phyloP scores from a whole-genome alignment of 2,113 vertebrate species.

The Rhinolophus ferrumequinum region DNA sequence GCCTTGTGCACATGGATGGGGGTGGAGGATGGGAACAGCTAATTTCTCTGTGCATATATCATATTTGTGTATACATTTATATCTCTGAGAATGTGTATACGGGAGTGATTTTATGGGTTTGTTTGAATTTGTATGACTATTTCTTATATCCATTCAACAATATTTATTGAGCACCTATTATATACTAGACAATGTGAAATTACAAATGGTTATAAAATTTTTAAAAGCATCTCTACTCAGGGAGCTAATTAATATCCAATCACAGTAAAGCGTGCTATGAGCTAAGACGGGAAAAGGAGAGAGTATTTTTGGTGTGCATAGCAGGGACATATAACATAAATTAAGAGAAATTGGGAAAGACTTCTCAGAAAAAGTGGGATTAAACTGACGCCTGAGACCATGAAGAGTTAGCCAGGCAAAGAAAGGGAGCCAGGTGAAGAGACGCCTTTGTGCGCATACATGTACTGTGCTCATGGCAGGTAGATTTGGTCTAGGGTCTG shows the following conservation, averaged over 20 bases:
- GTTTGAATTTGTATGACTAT: not conserved
- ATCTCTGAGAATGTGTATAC: not conserved
- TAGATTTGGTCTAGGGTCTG: not conserved
- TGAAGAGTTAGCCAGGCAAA: not conserved
- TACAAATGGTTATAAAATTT: not conserved
- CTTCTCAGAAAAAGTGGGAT: not conserved
- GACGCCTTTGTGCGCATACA: not conserved
- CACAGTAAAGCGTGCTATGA: not conserved
- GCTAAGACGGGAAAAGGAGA: not conserved
- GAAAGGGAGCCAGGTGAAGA: not conserved
- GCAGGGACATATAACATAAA: not conserved
- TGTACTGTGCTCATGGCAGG: not conserved
- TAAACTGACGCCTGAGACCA: not conserved
- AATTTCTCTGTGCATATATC: not conserved
- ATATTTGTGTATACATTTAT: not conserved
- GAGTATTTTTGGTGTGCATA: not conserved
- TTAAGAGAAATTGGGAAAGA: constrained; percentile 28
- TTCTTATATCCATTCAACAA: not conserved
- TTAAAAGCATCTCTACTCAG: constrained; percentile 28
- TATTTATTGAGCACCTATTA: constrained; percentile 33
- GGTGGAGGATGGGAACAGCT: not conserved
- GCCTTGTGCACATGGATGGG: not conserved
- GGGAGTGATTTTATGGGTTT: not conserved
- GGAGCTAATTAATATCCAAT: not conserved
- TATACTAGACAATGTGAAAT: not conserved